Evolutionary conservation across 2,888 invertebrate species (phyloP), one percentile per base, ranked within the genome.

Genomic region (Lomographa bimaculata): DNA sequence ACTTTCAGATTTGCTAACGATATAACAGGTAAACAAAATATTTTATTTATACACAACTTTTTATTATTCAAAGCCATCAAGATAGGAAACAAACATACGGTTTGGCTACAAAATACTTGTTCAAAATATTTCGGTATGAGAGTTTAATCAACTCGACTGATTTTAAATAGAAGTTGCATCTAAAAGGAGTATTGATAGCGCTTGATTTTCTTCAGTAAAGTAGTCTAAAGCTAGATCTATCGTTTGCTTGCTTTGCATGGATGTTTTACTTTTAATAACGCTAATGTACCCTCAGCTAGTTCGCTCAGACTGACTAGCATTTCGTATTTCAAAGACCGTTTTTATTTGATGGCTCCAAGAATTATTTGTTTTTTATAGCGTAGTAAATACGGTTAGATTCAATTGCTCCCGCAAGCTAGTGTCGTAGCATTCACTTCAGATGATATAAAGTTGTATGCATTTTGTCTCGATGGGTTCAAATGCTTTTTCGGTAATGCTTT

Each of bases 261-360:
- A 28, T 34, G 34, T 28, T 25, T 28, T 29, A 25, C 34, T 34
- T 34, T 34, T 40, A 40, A 40, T 34, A 40, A 34, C 27, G 18
- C 18, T 40, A 40, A 40, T 40, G 40, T 24, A 24, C 19, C 9
- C 10, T 34, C 19, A 26, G 19, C 11, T 20, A 5, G n/a, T 18
- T 28, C 8, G 12, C 14, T n/a, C n/a, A 9, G 5, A n/a, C 19
- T 6, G 19, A 25, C 18, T 19, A 7, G 8, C 17, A 19, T 10
- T 35, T 24, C 10, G 27, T 27, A 19, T 35, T 23, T 33, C n/a
- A 24, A 25, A 17, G 21, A 28, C 9, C n/a, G 25, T 29, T 20
- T 29, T 30, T 8, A 36, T 32, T 42, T 32, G 25, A 42, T 30
- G 9, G 21, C 11, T 35, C 9, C 7, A 7, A 27, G 3, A 12